Percentiles rank a stretch among this genome's conserved stretches.
phyloP scores from a whole-genome alignment of 2,797 vertebrate species.

The Harpagifer antarcticus region DNA sequence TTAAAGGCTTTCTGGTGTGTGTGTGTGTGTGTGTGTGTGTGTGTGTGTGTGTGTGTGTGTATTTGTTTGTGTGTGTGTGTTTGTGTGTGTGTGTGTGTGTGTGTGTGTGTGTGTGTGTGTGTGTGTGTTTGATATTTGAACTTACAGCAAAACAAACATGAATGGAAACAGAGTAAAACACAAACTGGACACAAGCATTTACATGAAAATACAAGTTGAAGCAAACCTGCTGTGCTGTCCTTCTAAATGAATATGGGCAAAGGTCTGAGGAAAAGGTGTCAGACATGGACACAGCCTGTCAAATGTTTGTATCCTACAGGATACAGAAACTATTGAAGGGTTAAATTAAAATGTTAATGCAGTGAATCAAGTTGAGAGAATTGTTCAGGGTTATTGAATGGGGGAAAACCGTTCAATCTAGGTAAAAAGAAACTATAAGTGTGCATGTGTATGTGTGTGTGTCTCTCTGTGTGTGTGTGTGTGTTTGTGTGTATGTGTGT shows the following conservation, averaged over 20 bases:
- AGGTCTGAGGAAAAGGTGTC: neutral
- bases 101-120: neutral
- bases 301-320: too few relatives aligned
- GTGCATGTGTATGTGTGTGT: too few relatives aligned
- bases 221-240: neutral
- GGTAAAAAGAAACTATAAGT: too few relatives aligned
- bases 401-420: too few relatives aligned
- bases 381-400: too few relatives aligned
- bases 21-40: neutral
- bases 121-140: constrained; percentile 16
- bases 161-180: constrained; percentile 12
- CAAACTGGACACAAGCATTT: neutral
- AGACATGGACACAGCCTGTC: too few relatives aligned
- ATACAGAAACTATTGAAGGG: too few relatives aligned
- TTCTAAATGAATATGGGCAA: neutral
- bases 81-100: too few relatives aligned
- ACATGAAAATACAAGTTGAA: neutral
- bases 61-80: too few relatives aligned
- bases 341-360: too few relatives aligned
- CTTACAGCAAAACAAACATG: constrained; percentile 12
- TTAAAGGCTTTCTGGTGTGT: neutral
- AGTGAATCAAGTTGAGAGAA: too few relatives aligned
- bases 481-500: constrained; percentile 4
- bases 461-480: neutral
- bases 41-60: too few relatives aligned